A percentile compares a stretch with the other conserved stretches of the same genome.
These are phyloP conservation scores for Calameuta filiformis DNA, from an alignment of 2,888 invertebrate species.

Conservation along the genomic window DNA sequence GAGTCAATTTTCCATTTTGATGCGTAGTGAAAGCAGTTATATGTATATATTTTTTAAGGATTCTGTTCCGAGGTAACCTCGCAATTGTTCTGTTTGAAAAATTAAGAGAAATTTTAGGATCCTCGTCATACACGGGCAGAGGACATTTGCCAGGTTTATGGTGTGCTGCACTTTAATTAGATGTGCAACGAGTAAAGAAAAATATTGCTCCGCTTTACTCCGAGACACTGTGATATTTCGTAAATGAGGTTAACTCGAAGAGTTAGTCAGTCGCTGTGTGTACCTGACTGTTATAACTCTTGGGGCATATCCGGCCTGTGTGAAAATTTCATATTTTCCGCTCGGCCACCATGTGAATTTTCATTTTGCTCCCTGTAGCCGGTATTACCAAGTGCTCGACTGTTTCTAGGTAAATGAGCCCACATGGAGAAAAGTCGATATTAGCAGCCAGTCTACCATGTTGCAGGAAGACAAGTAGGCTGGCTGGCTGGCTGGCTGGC, in stretches of 20 bases:
- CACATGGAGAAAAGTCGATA: not conserved
- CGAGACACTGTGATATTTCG: not conserved
- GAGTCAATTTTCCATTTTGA: not conserved
- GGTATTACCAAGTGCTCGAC: not conserved
- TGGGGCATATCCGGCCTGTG: not conserved
- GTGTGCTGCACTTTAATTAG: not conserved
- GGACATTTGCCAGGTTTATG: too few relatives aligned
- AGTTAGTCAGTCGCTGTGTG: not conserved
- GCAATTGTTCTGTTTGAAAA: not conserved
- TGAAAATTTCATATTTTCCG: not conserved
- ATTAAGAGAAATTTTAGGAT: not conserved
- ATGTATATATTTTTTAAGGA: not conserved
- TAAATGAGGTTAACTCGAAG: not conserved
- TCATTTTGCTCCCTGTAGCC: not conserved
- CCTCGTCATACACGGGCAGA: not conserved
- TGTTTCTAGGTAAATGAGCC: not conserved
- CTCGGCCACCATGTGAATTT: not conserved
- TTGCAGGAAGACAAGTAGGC: not conserved
- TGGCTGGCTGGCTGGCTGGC: not conserved
- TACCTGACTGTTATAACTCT: not conserved
- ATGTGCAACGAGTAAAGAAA: not conserved
- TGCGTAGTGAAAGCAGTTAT: not conserved
- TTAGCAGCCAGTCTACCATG: not conserved
- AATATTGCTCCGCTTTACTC: not conserved
- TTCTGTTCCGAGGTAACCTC: too few relatives aligned